Evolutionary conservation across 2,888 invertebrate genomes (phyloP).

Genomic region (Antheraea assamensis): DNA sequence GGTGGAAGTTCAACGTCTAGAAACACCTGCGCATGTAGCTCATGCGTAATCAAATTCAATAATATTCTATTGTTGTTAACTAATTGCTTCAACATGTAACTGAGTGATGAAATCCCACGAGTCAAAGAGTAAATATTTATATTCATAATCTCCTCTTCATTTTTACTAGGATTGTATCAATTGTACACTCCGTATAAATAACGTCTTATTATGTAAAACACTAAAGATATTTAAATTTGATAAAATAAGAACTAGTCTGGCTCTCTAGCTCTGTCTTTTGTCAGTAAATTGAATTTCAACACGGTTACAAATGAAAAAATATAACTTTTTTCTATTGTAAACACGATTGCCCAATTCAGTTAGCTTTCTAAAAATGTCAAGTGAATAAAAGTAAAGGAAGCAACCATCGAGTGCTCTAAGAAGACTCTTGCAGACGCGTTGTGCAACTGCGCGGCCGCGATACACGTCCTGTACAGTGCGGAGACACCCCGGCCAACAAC

Average conservation of each 20-base stretch:
- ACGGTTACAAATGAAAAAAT: background rate
- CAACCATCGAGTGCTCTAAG: background rate
- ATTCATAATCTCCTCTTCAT: background rate
- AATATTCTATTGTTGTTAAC: constrained; percentile 1
- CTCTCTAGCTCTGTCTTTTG: background rate
- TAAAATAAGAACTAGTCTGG: background rate
- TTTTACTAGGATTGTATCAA: background rate
- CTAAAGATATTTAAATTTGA: background rate
- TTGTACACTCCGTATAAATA: background rate
- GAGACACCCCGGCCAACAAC: background rate
- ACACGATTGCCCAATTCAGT: background rate
- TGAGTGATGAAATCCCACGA: background rate
- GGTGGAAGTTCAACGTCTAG: background rate
- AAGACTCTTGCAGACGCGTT: background rate
- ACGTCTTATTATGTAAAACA: background rate
- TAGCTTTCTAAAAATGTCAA: constrained; percentile 2
- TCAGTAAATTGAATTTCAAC: constrained; percentile 4
- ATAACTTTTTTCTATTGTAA: background rate
- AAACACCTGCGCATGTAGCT: background rate
- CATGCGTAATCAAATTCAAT: background rate
- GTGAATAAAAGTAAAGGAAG: constrained; percentile 2
- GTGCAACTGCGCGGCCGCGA: background rate
- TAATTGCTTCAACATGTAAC: background rate
- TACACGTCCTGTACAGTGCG: background rate
- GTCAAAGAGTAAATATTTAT: background rate